phyloP scores from a whole-genome alignment of 2,113 vertebrate genomes.

The Cephalopterus ornatus region DNA sequence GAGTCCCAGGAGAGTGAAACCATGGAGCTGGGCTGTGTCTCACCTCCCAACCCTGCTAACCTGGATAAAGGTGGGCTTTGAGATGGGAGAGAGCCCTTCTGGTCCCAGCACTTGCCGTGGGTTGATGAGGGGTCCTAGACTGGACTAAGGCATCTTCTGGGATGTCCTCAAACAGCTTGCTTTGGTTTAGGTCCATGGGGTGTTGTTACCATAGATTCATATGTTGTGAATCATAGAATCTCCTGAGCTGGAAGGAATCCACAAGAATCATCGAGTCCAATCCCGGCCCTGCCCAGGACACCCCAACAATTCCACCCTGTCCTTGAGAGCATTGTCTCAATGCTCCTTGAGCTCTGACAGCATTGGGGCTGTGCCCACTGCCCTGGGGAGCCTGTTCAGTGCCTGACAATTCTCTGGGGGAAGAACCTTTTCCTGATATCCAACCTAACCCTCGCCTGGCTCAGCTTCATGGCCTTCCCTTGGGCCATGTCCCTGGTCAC shows the following conservation, averaged over 20 bases:
- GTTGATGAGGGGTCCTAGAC: not conserved
- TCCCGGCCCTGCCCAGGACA: not conserved
- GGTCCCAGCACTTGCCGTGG: accelerated
- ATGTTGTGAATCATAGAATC: not conserved
- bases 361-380: accelerated
- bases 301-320: not conserved
- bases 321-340: accelerated
- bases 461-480: not conserved
- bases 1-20: not conserved
- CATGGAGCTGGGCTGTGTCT: accelerated
- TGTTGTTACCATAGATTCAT: not conserved
- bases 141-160: not conserved
- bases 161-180: not conserved
- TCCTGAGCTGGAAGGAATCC: not conserved
- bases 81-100: not conserved
- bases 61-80: not conserved
- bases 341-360: accelerated
- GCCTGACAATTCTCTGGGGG: not conserved
- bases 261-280: accelerated
- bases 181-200: not conserved
- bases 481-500: not conserved
- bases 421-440: not conserved
- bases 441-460: accelerated
- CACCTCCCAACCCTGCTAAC: not conserved
- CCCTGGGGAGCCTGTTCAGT: not conserved